phyloP scores from a whole-genome alignment of 1,140 invertebrate species.

The Gerris buenoi region DNA sequence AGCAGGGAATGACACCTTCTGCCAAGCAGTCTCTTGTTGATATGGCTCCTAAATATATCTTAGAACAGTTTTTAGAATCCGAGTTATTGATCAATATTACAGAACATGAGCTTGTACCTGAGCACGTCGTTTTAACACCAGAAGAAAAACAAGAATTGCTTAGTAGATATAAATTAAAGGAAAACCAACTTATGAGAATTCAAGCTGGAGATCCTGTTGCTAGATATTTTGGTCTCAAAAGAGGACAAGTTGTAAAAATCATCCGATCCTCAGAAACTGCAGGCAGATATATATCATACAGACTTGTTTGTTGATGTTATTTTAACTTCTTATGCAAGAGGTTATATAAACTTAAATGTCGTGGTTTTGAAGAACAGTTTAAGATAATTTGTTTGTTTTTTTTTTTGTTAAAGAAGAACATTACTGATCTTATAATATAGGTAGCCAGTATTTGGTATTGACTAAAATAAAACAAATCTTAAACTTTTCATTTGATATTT shows the following conservation, averaged over 20 bases:
- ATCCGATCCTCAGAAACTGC: constrained; percentile 95
- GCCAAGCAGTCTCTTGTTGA: constrained; percentile 95
- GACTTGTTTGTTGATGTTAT: constrained; percentile 69
- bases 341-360: too few relatives aligned
- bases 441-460: too few relatives aligned
- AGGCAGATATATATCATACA: constrained; percentile 94
- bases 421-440: too few relatives aligned
- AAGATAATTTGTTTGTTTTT: too few relatives aligned
- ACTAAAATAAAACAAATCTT: too few relatives aligned
- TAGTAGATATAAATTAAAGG: constrained; percentile 66
- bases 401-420: too few relatives aligned
- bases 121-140: constrained; percentile 93
- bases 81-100: constrained; percentile 98
- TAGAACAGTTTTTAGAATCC: constrained; percentile 97
- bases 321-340: too few relatives aligned
- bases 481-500: too few relatives aligned
- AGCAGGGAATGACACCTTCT: constrained; percentile 93
- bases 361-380: too few relatives aligned
- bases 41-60: constrained; percentile 97
- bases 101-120: constrained; percentile 96
- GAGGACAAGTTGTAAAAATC: constrained; percentile 97
- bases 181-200: constrained; percentile 97
- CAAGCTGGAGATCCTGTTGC: constrained; percentile 96
- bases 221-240: constrained; percentile 89
- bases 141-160: constrained; percentile 95